Percentiles rank a stretch among this genome's conserved stretches.
phyloP scores from a whole-genome alignment of 2,113 vertebrate genomes.

The Ascaphus truei region DNA sequence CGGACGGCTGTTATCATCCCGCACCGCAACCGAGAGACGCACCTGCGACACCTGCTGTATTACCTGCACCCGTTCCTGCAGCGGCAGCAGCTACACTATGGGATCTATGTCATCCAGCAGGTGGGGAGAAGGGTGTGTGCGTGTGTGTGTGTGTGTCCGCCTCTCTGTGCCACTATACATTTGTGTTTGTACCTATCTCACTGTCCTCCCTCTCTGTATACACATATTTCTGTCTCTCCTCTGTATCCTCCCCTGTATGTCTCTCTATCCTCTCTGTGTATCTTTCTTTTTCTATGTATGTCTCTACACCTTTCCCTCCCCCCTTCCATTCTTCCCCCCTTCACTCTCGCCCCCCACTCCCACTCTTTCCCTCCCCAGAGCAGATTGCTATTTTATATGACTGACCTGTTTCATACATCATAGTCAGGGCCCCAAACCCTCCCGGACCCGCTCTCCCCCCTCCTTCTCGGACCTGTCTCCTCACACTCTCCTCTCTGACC shows the following conservation, averaged over 20 bases:
- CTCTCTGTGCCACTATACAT: accelerated
- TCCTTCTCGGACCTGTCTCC: too few relatives aligned
- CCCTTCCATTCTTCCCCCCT: not conserved
- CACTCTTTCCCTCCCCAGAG: too few relatives aligned
- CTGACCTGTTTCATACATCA: too few relatives aligned
- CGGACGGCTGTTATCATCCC: constrained; percentile 88
- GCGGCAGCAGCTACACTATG: constrained; percentile 91
- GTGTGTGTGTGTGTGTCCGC: too few relatives aligned
- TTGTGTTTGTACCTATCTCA: accelerated
- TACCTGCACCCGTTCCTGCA: constrained; percentile 93
- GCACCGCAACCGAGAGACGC: constrained; percentile 84
- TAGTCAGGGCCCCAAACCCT: too few relatives aligned
- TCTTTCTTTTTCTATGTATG: not conserved
- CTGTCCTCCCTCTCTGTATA: not conserved
- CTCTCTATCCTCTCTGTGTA: accelerated
- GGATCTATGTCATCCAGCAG: constrained; percentile 95
- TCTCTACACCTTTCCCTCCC: not conserved
- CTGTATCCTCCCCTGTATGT: too few relatives aligned
- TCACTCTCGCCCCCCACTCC: not conserved
- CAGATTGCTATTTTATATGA: too few relatives aligned
- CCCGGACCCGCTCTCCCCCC: too few relatives aligned
- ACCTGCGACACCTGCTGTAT: constrained; percentile 89
- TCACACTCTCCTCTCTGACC: too few relatives aligned
- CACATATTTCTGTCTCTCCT: not conserved
- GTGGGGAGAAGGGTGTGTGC: too few relatives aligned